Conservation (phyloP, 2,113 vertebrate species). For the Coryphaenoides rupestris region DNA sequence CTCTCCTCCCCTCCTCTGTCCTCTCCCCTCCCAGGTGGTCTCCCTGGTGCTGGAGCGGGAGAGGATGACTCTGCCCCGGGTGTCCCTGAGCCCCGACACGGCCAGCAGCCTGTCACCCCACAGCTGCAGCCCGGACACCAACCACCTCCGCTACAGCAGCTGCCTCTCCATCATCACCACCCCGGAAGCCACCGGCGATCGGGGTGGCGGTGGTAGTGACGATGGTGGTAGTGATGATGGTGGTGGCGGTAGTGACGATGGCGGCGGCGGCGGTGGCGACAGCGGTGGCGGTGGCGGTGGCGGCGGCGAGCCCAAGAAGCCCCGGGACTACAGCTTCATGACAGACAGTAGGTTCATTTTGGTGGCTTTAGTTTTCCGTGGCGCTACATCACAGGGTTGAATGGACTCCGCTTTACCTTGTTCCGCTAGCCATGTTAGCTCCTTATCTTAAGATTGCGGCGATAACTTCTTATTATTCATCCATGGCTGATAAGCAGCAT, state of each 20-base stretch:
- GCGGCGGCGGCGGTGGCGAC: too few species aligned
- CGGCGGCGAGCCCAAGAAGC: not conserved
- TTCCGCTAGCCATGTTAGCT: too few species aligned
- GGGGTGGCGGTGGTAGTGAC: too few species aligned
- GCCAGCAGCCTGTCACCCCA: conserved; percentile 25
- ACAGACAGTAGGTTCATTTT: conserved; percentile 73
- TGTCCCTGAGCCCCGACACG: conserved; percentile 38
- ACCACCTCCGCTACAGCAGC: conserved; percentile 48
- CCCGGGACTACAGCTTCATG: conserved; percentile 71
- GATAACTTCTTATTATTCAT: too few species aligned
- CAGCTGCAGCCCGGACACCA: conserved; percentile 17
- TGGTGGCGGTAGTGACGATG: too few species aligned
- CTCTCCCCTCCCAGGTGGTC: conserved; percentile 64
- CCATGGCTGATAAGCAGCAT: too few species aligned
- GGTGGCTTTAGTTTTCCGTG: too few species aligned
- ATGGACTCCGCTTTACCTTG: too few species aligned
- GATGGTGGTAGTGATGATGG: too few species aligned
- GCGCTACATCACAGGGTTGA: too few species aligned
- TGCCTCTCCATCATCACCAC: conserved; percentile 60
- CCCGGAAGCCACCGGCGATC: conserved; percentile 60
- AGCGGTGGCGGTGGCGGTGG: too few species aligned
- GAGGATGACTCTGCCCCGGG: conserved; percentile 33
- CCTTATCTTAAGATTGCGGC: too few species aligned
- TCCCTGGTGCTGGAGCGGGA: conserved; percentile 76
- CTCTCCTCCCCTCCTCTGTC: not conserved